Conservation (phyloP, 2,113 vertebrate species). For the Recurvirostra avosetta region DNA sequence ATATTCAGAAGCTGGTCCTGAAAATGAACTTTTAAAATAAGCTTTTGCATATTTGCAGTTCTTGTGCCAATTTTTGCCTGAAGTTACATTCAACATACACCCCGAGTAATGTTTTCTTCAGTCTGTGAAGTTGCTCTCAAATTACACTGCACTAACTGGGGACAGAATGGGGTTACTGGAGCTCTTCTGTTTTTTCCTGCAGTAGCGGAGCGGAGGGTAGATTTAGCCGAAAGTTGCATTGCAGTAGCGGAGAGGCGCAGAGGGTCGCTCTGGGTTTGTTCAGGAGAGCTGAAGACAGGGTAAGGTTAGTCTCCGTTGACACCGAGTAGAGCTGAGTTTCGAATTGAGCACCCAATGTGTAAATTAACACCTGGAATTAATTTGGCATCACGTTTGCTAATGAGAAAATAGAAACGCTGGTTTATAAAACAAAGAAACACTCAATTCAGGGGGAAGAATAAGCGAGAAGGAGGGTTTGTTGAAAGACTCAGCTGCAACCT, state of each 20-base stretch:
- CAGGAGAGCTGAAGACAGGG: neutral
- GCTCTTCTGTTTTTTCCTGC: neutral
- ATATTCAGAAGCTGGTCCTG: neutral
- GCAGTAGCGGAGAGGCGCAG: neutral
- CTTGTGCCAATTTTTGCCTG: neutral
- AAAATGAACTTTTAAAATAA: conserved; percentile 1
- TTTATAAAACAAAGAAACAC: conserved; percentile 45
- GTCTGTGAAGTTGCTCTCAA: neutral
- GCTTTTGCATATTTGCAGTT: neutral
- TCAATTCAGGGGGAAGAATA: conserved; percentile 48
- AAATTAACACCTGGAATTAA: conserved; percentile 47
- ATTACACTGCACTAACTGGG: neutral
- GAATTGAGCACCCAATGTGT: neutral
- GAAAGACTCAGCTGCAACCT: conserved; percentile 29
- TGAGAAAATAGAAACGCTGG: conserved; percentile 54
- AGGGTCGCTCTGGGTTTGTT: neutral
- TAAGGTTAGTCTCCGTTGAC: neutral
- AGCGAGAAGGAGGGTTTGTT: neutral
- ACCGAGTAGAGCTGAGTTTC: neutral
- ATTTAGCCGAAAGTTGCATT: neutral
- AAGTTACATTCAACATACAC: neutral
- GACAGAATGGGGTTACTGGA: conserved; percentile 42
- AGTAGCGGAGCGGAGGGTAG: neutral
- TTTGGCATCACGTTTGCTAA: conserved; percentile 41
- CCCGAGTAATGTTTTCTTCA: neutral